Conservation (phyloP, 2,888 invertebrate species). For the Marasmarcha lunaedactyla region DNA sequence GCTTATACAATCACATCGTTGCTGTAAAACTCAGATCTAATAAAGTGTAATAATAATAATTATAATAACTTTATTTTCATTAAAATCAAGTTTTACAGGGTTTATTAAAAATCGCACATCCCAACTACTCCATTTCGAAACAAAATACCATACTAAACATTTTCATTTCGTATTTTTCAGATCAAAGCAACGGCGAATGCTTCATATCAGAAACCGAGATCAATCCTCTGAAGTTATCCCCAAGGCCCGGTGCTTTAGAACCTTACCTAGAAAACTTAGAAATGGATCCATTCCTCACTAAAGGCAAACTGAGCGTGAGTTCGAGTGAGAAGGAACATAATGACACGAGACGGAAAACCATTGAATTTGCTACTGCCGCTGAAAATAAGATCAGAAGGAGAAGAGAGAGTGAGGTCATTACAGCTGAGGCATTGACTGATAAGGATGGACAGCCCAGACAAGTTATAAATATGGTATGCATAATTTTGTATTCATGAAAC, state of each 20-base stretch:
- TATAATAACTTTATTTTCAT: no score
- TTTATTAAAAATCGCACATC: no score
- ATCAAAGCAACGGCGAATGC: slow-evolving; percentile 76
- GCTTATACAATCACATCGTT: no score
- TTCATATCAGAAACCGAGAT: slow-evolving; percentile 69
- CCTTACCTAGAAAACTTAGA: slow-evolving; percentile 60
- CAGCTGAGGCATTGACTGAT: slow-evolving; percentile 75
- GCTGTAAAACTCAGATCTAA: no score
- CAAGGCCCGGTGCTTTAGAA: slow-evolving; percentile 52
- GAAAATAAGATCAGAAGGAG: slow-evolving; percentile 66
- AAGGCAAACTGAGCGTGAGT: slow-evolving; percentile 43
- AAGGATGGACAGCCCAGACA: slow-evolving; percentile 78
- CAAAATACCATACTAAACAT: no score
- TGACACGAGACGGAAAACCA: slow-evolving; percentile 29
- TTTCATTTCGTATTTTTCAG: no score
- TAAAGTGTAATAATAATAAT: no score
- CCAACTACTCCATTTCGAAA: no score
- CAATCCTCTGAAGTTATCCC: slow-evolving; percentile 74
- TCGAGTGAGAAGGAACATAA: slow-evolving; percentile 43
- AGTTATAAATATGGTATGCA: slow-evolving; percentile 79
- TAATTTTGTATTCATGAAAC: not conserved
- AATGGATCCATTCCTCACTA: slow-evolving; percentile 45
- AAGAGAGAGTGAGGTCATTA: slow-evolving; percentile 78
- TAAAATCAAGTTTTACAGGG: no score
- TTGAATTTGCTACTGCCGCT: slow-evolving; percentile 32